A percentile compares a stretch with the other conserved stretches of the same genome.
phyloP scores from a whole-genome alignment of 2,113 vertebrate genomes.

The Tyto alba region DNA sequence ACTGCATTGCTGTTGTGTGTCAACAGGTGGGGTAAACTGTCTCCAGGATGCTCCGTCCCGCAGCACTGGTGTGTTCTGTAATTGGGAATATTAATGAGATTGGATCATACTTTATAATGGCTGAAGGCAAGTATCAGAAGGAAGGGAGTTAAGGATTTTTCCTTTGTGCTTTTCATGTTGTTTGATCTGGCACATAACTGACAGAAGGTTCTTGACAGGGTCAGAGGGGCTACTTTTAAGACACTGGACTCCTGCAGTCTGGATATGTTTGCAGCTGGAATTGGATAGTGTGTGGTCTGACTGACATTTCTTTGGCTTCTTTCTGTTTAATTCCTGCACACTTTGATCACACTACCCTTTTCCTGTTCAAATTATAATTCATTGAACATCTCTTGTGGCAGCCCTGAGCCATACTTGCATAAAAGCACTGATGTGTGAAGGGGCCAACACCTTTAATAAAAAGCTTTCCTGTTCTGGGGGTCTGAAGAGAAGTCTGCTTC shows the following conservation, averaged over 20 bases:
- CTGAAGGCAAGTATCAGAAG: conserved; percentile 1
- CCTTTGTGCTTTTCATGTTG: neutral
- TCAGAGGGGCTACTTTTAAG: neutral
- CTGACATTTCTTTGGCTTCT: neutral
- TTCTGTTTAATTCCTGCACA: neutral
- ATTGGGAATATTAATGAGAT: neutral
- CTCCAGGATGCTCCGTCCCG: neutral
- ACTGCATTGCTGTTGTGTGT: neutral
- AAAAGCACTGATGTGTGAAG: neutral
- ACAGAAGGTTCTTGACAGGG: neutral
- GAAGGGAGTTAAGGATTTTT: neutral
- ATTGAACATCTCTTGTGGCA: neutral
- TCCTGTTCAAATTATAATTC: neutral
- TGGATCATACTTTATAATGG: neutral
- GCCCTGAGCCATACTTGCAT: neutral
- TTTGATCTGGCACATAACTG: neutral
- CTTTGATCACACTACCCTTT: neutral
- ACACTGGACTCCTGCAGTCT: neutral
- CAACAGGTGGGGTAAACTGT: neutral
- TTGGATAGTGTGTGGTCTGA: neutral
- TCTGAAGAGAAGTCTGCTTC: neutral
- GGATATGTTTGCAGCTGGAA: neutral
- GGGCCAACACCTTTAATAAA: neutral
- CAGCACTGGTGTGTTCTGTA: neutral
- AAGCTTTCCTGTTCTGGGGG: neutral